A percentile compares a stretch with the other conserved stretches of the same genome.
These are phyloP conservation scores for Epinephelus coioides DNA, from an alignment of 2,797 vertebrate species.

Conservation along the genomic window DNA sequence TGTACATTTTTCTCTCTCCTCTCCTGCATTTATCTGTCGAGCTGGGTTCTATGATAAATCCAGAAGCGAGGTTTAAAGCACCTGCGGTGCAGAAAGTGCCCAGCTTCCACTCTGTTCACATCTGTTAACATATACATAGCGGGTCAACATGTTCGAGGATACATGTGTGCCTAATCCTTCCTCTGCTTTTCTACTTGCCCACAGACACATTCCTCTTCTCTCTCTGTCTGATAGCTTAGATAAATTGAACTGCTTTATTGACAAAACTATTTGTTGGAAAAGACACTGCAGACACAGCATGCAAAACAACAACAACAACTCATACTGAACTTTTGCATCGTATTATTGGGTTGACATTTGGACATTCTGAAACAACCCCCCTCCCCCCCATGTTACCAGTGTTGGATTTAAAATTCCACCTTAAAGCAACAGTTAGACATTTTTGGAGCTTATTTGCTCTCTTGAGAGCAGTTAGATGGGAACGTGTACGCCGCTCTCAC, in stretches of 20 bases:
- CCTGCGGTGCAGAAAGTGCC: slow-evolving; percentile 58
- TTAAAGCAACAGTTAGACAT: neutral
- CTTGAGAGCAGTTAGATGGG: neutral
- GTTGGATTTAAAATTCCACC: neutral
- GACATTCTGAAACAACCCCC: too few relatives aligned
- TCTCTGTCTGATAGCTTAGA: slow-evolving; percentile 1
- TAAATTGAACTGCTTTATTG: slow-evolving; percentile 16
- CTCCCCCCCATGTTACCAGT: neutral
- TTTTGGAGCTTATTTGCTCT: neutral
- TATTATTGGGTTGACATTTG: neutral
- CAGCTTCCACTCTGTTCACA: slow-evolving; percentile 40
- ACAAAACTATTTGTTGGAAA: slow-evolving; percentile 1
- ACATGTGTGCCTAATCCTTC: neutral
- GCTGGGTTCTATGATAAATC: slow-evolving; percentile 70
- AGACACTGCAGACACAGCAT: neutral
- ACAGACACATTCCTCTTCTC: slow-evolving; percentile 24
- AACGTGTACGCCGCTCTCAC: neutral
- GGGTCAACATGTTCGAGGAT: slow-evolving; percentile 32
- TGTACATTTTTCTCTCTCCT: slow-evolving; percentile 56
- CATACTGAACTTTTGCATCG: neutral
- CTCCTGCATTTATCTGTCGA: slow-evolving; percentile 64
- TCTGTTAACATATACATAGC: slow-evolving; percentile 48
- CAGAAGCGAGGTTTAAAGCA: slow-evolving; percentile 59
- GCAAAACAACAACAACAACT: slow-evolving; percentile 5
- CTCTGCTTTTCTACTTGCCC: slow-evolving; percentile 6